Base-by-base conservation (phyloP, 2,797 vertebrate genomes). In the Astyanax mexicanus region DNA sequence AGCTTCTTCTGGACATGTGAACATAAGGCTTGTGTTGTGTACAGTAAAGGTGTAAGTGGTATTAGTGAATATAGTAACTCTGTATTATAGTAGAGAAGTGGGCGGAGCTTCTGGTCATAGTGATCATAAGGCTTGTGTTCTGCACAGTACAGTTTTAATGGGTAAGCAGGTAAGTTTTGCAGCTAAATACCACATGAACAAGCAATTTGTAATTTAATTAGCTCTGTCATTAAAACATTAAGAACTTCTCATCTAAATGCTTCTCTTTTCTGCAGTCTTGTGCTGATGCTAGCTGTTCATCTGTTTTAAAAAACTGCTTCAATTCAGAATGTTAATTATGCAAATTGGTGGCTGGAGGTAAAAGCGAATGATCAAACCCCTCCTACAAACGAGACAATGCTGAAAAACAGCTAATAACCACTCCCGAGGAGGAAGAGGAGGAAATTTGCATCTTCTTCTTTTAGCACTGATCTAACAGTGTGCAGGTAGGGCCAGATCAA, bases 331-430 rank as follows among this genome's bases (percentile, higher is more conserved):
- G 75, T 83, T 92, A 87, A 89, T 93, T 92, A 93, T 91, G 89
- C 88, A 91, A 92, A 93, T 91, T 67, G 12, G 57, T 85, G 77
- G 90, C 92, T 90, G 79, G 83, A 89, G 92, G 92, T 89, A 83
- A 89, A 71, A 85, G 83, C 85, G 86, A 86, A 83, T 87, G 84
- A 91, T 90, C 90, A 87, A 89, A 87, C 85, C 75, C 60, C 84
- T 80, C 83, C 44, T 82, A 82, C 84, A 88, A 91, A 93, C 91
- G 80, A 90, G 85, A 90, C 72, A 76, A 88, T 84, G 84, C 79
- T n/a, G 27, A 72, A 29, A 78, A 73, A 66, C 47, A 29, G 76
- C 62, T 78, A 72, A 49, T 67, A 72, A 68, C 84, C 76, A 84
- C 85, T 89, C 77, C 85, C 81, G 81, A 73, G 65, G 73, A 87